Evolutionary conservation across 2,888 invertebrate genomes (phyloP), one percentile per base, ranked within the genome.

Genomic region (Rhopalosiphum nymphaeae): DNA sequence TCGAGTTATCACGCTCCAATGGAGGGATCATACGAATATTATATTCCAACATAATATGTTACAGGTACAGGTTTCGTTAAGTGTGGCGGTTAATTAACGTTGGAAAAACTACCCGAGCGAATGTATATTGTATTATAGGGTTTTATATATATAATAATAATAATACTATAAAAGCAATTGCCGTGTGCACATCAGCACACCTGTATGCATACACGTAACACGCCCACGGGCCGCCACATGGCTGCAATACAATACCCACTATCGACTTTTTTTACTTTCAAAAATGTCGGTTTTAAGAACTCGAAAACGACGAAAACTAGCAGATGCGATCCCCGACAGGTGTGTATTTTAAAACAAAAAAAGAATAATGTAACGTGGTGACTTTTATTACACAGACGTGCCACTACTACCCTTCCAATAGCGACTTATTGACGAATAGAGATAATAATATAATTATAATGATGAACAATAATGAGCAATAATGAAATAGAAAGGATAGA

Each of bases 191-290:
- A 46, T 46, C 44, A 46, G 29, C 9, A 86, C 84, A 57, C 56
- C 85, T 56, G 91, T 91, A 53, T 49, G 44, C 36, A 36, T 42
- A 91, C 42, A 46, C 16, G 90, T 16, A 91, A 91, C 78, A 91
- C 91, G 91, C 91, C 91, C 91, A 91, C 26, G 91, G 78, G 91
- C 49, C 90, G 36, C 89, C 67, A 84, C 67, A 67, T 78, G 53
- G 90, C 21, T 78, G 36, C 26, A 49, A 57, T 13, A 90, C 91
- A 36, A 67, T n/a, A 29, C 25, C 84, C 5, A 36, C 25, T 36
- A 78, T 78, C 78, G 13, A 53, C 13, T 57, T 91, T 53, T n/a
- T n/a, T 29, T n/a, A 85, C 84, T 56, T 42, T 10, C 42, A 84
- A 91, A 91, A 91, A 85, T 56, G 91, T 56, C 91, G 42, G 56